These are phyloP conservation scores for Rhinatrema bivittatum DNA, from an alignment of 2,797 vertebrate species.

Conservation along the genomic window DNA sequence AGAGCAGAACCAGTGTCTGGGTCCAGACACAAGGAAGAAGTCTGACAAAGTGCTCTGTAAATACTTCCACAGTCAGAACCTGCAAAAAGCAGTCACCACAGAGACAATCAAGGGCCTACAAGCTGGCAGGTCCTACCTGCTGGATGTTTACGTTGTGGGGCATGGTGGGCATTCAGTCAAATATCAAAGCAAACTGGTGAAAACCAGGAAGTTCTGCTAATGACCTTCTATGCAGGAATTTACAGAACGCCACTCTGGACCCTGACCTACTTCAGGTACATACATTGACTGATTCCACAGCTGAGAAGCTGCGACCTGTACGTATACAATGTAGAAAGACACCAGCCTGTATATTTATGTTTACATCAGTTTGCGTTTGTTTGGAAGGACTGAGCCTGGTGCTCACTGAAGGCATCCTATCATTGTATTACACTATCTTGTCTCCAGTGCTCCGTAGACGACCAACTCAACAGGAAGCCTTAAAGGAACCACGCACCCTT, in stretches of 20 bases:
- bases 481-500: conserved; percentile 29
- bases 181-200: conserved; percentile 97
- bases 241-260: conserved; percentile 67
- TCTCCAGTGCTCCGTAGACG: conserved; percentile 33
- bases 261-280: conserved; percentile 67
- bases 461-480: conserved; percentile 37
- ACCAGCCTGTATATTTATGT: conserved; percentile 80
- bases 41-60: conserved; percentile 96
- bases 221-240: conserved; percentile 55
- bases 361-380: conserved; percentile 54
- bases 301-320: conserved; percentile 67
- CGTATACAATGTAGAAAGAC: conserved; percentile 74
- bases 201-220: conserved; percentile 96
- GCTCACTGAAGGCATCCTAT: conserved; percentile 31
- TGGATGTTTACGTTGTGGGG: conserved; percentile 93
- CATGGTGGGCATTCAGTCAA: conserved; percentile 90
- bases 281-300: conserved; percentile 78
- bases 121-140: conserved; percentile 87
- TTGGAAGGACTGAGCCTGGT: conserved; percentile 30
- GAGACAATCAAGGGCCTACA: conserved; percentile 87
- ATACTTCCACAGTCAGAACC: conserved; percentile 93
- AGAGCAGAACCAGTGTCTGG: conserved; percentile 90
- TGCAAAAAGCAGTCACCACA: conserved; percentile 93
- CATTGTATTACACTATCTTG: conserved; percentile 16
- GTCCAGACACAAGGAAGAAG: conserved; percentile 85